A percentile compares a stretch with the other conserved stretches of the same genome.
These are phyloP conservation scores for Cremastinae sp. DNA, from an alignment of 2,888 invertebrate genomes.

Conservation along the genomic window DNA sequence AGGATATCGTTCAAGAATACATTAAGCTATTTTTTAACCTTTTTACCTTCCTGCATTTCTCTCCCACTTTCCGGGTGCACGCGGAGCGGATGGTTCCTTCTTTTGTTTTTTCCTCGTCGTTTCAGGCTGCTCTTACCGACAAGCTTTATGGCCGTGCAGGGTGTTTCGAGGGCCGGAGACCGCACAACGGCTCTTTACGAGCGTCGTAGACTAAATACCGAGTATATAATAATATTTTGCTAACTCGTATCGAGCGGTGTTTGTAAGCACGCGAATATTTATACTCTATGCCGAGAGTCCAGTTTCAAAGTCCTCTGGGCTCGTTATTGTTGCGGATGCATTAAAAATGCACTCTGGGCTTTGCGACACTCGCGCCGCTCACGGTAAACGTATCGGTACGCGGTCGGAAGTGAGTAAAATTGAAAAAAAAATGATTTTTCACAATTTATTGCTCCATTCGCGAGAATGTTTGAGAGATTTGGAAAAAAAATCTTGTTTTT, in stretches of 20 bases:
- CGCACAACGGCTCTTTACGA: constrained; percentile 55
- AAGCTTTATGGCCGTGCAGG: constrained; percentile 32
- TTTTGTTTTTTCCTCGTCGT: constrained; percentile 7
- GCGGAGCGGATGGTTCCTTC: constrained; percentile 23
- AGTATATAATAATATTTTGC: constrained; percentile 15
- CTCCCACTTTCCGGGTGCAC: constrained; percentile 1
- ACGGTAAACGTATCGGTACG: no score
- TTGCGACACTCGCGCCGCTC: no score
- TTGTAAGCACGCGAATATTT: not conserved
- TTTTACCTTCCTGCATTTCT: constrained; percentile 10
- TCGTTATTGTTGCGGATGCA: constrained; percentile 18
- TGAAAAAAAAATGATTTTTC: no score
- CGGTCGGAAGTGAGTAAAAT: no score
- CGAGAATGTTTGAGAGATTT: no score
- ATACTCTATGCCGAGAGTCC: constrained; percentile 12
- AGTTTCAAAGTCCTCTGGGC: constrained; percentile 50
- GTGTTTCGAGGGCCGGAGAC: constrained; percentile 34
- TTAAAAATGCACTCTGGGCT: constrained; percentile 29
- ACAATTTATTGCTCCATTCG: no score
- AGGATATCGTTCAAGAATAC: constrained; percentile 16
- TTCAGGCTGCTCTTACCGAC: not conserved
- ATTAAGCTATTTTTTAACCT: constrained; percentile 15
- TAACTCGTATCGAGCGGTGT: no score
- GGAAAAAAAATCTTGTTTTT: no score
- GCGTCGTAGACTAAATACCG: constrained; percentile 63